Percentiles rank a stretch among this genome's conserved stretches.
Conservation (phyloP, 1,140 invertebrate species). For the Drosophila asahinai region DNA sequence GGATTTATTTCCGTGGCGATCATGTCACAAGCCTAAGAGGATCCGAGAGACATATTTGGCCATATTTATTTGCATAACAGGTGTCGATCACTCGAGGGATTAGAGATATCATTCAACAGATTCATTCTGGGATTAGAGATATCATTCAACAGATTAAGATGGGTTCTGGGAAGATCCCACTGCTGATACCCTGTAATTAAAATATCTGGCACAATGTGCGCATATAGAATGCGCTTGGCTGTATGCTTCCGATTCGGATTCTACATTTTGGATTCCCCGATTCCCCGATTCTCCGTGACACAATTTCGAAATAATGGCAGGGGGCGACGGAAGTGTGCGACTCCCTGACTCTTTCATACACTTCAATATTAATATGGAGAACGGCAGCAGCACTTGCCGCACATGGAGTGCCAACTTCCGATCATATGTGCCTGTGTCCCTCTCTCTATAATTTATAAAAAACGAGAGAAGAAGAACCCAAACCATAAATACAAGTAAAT, state of each 20-base stretch:
- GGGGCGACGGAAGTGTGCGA: conserved; percentile 50
- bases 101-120: conserved; percentile 2
- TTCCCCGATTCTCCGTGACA: conserved; percentile 51
- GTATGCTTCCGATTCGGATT: conserved; percentile 41
- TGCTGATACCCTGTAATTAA: conserved; percentile 11
- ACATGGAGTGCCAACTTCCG: conserved; percentile 74
- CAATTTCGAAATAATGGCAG: conserved; percentile 51
- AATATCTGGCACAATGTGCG: conserved; percentile 57
- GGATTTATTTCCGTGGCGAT: conserved; percentile 12
- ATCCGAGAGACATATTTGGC: conserved; percentile 9
- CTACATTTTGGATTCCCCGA: conserved; percentile 25
- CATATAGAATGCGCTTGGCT: conserved; percentile 43
- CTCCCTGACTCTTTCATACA: conserved; percentile 20
- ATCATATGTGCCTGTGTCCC: conserved; percentile 23
- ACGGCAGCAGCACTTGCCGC: conserved; percentile 67
- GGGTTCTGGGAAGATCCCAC: conserved; percentile 11
- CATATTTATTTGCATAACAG: conserved; percentile 13
- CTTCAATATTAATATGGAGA: conserved; percentile 70
- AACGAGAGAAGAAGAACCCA: conserved; percentile 22
- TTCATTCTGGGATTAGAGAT: conserved; percentile 1
- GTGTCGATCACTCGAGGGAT: conserved; percentile 1
- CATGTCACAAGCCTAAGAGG: conserved; percentile 22
- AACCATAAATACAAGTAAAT: conserved; percentile 30
- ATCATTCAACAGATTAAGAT: not conserved
- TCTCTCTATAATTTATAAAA: conserved; percentile 36